phyloP scores from a whole-genome alignment of 92 coral and sea anemone species.

The Virgularia gustaviana region DNA sequence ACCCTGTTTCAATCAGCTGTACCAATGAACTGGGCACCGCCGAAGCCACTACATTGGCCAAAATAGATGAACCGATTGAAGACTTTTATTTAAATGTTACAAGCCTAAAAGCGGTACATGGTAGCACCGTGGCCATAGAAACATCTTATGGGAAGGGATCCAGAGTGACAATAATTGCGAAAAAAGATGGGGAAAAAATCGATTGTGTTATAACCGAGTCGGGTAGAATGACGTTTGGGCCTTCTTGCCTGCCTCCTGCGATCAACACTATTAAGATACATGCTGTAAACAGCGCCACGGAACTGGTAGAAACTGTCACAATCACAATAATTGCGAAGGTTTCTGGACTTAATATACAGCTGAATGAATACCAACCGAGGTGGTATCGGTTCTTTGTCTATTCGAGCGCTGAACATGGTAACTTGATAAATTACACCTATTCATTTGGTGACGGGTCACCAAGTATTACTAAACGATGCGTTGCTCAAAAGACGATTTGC shows the following conservation, averaged over 20 bases:
- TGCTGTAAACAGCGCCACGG: too few species aligned
- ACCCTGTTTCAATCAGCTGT: constrained; percentile 44
- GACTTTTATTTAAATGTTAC: constrained; percentile 48
- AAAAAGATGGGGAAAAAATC: constrained; percentile 11
- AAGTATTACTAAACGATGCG: background rate
- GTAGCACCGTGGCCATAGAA: constrained; percentile 26
- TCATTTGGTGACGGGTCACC: constrained; percentile 62
- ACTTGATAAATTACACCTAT: too few species aligned
- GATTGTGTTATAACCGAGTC: background rate
- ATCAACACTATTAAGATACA: too few species aligned
- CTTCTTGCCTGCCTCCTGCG: too few species aligned
- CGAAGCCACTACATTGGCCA: constrained; percentile 27
- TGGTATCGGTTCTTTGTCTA: too few species aligned
- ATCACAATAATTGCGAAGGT: too few species aligned
- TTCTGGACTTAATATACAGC: too few species aligned
- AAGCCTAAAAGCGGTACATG: constrained; percentile 36
- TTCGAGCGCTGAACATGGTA: too few species aligned
- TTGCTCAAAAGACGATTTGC: constrained; percentile 31
- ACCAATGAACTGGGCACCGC: constrained; percentile 31
- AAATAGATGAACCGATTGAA: constrained; percentile 55
- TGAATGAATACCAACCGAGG: too few species aligned
- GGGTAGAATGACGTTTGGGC: too few species aligned
- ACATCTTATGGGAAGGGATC: constrained; percentile 73
- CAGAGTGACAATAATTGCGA: constrained; percentile 40
- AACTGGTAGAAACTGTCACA: too few species aligned